These are phyloP conservation scores for Cosmopolites sordidus DNA, from an alignment of 2,888 invertebrate species.

Conservation along the genomic window DNA sequence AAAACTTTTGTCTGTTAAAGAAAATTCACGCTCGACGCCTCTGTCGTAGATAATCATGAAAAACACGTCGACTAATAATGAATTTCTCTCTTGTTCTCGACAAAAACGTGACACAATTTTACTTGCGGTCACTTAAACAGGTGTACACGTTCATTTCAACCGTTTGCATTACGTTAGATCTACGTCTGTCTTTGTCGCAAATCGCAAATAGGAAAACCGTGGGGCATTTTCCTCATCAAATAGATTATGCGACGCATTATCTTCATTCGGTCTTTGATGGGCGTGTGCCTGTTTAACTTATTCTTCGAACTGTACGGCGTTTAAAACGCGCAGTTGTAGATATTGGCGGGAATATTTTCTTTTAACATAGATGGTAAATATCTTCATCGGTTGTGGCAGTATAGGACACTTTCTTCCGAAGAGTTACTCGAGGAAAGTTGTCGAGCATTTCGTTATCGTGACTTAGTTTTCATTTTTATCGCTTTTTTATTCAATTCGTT, in stretches of 20 bases:
- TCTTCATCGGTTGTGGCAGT: slow-evolving; percentile 17
- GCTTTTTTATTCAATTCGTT: background rate
- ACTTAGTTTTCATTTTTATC: too few species aligned
- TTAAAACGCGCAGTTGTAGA: background rate
- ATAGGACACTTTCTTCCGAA: slow-evolving; percentile 25
- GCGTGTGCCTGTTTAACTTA: too few species aligned
- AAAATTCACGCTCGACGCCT: background rate
- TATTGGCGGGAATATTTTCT: slow-evolving; percentile 23
- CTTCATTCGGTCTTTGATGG: too few species aligned
- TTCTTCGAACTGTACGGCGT: too few species aligned
- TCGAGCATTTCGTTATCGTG: slow-evolving; percentile 1
- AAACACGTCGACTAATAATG: slow-evolving; percentile 4
- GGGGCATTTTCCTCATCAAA: too few species aligned
- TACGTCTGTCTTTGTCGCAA: too few species aligned
- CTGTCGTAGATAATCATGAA: background rate
- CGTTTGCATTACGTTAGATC: too few species aligned
- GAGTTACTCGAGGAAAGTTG: slow-evolving; percentile 16
- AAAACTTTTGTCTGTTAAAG: too few species aligned
- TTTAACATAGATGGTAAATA: slow-evolving; percentile 18
- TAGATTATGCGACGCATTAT: too few species aligned
- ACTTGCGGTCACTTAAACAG: slow-evolving; percentile 3
- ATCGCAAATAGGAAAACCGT: too few species aligned
- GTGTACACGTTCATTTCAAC: background rate
- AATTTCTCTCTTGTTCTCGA: slow-evolving; percentile 12
- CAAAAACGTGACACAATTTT: slow-evolving; percentile 22